Base-by-base conservation (phyloP, 2,113 vertebrate species). In the Entomyzon cyanotis region DNA sequence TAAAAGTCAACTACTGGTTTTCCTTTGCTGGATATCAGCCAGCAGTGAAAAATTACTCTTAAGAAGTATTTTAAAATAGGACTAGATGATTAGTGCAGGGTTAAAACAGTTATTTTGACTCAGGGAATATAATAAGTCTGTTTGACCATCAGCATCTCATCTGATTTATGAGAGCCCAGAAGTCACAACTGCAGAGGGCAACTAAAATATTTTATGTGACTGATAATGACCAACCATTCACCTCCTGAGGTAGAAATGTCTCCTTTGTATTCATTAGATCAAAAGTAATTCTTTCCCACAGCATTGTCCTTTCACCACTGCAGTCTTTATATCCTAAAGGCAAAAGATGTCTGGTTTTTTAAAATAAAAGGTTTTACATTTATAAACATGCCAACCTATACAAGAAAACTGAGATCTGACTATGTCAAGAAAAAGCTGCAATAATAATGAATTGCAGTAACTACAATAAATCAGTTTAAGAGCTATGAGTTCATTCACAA, bases 201-300 rank as follows among this genome's bases (percentile, higher is more conserved):
- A 71, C 84, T 92, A 81, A 93, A 88, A 84, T 90, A 92, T 78
- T 94, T 94, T 81, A 86, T 90, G 47, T 94, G 90, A 88, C 78
- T 89, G 92, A 93, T 89, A 86, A 95, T 86, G 88, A 95, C 90
- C 71, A 92, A 47, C 64, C 20, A 30, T 52, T 94, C 90, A 64
- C 64, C 52, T 93, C 88, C 87, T 10, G 56, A 84, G 83, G 85
- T 52, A 74, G 56, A 90, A 93, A 68, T 39, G 37, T 60, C 56
- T 95, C 56, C 69, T 93, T 70, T 96, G 64, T 90, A 95, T 96
- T 96, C 92, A 88, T 87, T 89, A 91, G 70, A 90, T 77, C 47
- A 88, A 63, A 92, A 83, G 10, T 37, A 31, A 62, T 59, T 86
- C 56, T 87, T 84, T 60, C 58, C 33, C 20, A 73, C 6, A 46